A percentile compares a stretch with the other conserved stretches of the same genome.
phyloP scores from a whole-genome alignment of 2,888 invertebrate genomes.

The Thyatira batis region DNA sequence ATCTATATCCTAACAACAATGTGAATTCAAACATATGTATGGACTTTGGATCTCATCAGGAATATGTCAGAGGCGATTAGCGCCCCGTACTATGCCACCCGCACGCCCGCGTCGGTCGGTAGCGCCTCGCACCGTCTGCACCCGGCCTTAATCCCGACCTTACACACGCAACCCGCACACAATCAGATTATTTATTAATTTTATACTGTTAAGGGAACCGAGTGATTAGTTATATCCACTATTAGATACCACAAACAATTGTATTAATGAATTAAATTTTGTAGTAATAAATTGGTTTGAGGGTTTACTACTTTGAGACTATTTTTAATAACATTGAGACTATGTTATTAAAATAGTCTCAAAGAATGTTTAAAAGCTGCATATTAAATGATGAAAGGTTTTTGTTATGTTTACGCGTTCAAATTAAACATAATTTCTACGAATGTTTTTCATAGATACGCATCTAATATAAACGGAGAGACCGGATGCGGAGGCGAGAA shows the following conservation, averaged over 20 bases:
- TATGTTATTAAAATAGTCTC: too few relatives aligned
- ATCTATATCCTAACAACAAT: constrained; percentile 7
- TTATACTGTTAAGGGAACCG: constrained; percentile 36
- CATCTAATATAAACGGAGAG: constrained; percentile 35
- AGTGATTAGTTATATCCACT: not conserved
- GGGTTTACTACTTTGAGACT: not conserved
- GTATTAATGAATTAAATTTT: not conserved
- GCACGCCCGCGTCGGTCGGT: too few relatives aligned
- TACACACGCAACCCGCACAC: constrained; percentile 70
- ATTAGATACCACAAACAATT: not conserved
- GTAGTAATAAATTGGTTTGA: not conserved
- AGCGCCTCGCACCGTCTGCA: constrained; percentile 32
- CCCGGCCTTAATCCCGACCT: constrained; percentile 55
- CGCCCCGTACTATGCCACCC: constrained; percentile 34
- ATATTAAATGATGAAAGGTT: not conserved
- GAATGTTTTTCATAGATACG: constrained; percentile 43
- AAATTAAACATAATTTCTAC: not conserved
- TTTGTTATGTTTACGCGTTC: not conserved
- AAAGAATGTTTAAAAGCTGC: too few relatives aligned
- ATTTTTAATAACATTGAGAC: too few relatives aligned
- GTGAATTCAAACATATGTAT: constrained; percentile 17
- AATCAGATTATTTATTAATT: constrained; percentile 52
- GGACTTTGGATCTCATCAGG: constrained; percentile 39
- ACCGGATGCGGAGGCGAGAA: constrained; percentile 44
- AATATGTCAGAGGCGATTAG: constrained; percentile 67